Percentiles rank a stretch among this genome's conserved stretches.
phyloP scores from a whole-genome alignment of 2,888 invertebrate genomes.

The Amblyjoppa proteus region DNA sequence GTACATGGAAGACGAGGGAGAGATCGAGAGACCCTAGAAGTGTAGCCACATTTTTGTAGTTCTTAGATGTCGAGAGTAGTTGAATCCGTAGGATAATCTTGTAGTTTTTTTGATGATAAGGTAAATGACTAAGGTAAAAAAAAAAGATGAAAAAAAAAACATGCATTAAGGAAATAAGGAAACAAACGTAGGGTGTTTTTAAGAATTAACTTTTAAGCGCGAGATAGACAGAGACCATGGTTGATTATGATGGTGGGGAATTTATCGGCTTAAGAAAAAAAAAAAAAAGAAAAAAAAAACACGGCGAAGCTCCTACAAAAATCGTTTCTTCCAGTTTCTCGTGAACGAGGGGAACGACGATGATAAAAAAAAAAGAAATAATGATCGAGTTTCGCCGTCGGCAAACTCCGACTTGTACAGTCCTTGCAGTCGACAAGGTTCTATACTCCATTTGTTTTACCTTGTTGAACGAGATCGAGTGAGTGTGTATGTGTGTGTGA shows the following conservation, averaged over 20 bases:
- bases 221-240: constrained; percentile 44
- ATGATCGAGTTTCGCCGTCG: constrained; percentile 74
- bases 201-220: constrained; percentile 72
- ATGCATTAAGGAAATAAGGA: constrained; percentile 69
- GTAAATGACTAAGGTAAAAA: constrained; percentile 60
- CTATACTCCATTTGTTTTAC: constrained; percentile 82
- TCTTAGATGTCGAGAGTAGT: constrained; percentile 62
- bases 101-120: constrained; percentile 68
- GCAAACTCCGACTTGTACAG: constrained; percentile 83
- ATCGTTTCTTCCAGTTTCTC: constrained; percentile 52
- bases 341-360: constrained; percentile 55
- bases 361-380: constrained; percentile 59
- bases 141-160: constrained; percentile 67
- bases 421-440: constrained; percentile 79
- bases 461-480: constrained; percentile 61
- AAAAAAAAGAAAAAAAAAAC: constrained; percentile 4
- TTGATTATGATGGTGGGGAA: constrained; percentile 71
- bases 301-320: constrained; percentile 56
- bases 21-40: constrained; percentile 60
- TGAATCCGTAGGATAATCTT: constrained; percentile 65
- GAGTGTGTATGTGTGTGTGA: constrained; percentile 35
- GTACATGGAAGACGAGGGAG: constrained; percentile 46
- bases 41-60: constrained; percentile 67
- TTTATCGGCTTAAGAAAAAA: constrained; percentile 79
- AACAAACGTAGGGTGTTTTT: constrained; percentile 81